Percentiles rank a stretch among this genome's conserved stretches.
These are phyloP conservation scores for Cygnus olor DNA, from an alignment of 2,797 vertebrate species.

Conservation along the genomic window DNA sequence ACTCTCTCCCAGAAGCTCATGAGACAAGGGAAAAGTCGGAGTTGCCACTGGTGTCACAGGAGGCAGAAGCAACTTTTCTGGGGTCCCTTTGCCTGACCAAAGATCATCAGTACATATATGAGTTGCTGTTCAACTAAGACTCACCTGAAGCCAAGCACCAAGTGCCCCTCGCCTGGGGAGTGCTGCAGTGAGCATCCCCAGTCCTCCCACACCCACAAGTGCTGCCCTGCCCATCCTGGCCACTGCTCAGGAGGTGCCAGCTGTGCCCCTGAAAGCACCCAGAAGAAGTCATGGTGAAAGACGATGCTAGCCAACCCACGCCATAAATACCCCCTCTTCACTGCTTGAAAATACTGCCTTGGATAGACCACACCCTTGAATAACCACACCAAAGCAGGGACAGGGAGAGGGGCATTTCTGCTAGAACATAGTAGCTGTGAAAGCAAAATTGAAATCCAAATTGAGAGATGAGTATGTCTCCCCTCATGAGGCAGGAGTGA, in stretches of 20 bases:
- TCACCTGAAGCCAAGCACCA: neutral
- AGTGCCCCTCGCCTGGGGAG: fast-evolving
- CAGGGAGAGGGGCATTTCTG: neutral
- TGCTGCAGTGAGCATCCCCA: neutral
- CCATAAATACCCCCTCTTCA: neutral
- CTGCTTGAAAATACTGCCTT: neutral
- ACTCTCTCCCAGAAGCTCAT: neutral
- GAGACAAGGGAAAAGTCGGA: neutral
- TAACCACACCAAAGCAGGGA: neutral
- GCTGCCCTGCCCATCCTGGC: neutral
- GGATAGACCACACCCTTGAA: neutral
- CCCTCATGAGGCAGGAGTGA: neutral
- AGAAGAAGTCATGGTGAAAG: neutral
- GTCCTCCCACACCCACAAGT: neutral
- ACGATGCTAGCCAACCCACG: neutral
- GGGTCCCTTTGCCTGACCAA: neutral
- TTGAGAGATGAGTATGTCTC: neutral
- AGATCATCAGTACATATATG: fast-evolving
- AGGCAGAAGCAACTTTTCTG: neutral
- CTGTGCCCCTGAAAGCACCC: neutral
- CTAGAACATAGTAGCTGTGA: neutral
- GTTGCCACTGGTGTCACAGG: fast-evolving
- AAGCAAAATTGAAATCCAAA: neutral
- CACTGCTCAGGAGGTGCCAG: neutral
- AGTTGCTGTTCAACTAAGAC: neutral